A percentile compares a stretch with the other conserved stretches of the same genome.
Evolutionary conservation across 1,140 invertebrate genomes (phyloP).

Genomic region (Geopemphigus sp.): DNA sequence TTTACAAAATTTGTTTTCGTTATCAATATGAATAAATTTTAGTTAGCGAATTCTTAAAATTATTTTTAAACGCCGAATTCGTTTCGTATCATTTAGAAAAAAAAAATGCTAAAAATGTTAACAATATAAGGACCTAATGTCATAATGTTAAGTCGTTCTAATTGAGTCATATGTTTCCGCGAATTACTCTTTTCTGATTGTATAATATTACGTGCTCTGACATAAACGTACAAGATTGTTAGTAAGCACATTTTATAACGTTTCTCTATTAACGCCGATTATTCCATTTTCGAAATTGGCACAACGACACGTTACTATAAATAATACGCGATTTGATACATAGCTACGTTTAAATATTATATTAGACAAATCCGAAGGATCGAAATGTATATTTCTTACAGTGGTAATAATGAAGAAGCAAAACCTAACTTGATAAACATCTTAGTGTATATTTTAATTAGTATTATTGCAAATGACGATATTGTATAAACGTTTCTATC

Average conservation of each 20-base stretch:
- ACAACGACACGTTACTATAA: background rate
- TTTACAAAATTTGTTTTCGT: too few species aligned
- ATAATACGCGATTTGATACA: too few species aligned
- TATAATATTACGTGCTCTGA: background rate
- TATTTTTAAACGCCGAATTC: too few species aligned
- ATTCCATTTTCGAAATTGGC: background rate
- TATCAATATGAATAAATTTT: too few species aligned
- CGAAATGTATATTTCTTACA: background rate
- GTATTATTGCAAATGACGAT: background rate
- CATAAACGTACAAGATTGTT: too few species aligned
- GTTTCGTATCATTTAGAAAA: too few species aligned
- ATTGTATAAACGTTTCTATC: background rate
- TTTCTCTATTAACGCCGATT: background rate
- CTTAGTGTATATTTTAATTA: background rate
- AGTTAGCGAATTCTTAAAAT: too few species aligned
- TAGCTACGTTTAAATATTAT: too few species aligned
- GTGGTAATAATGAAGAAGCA: background rate
- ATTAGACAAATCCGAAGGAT: background rate
- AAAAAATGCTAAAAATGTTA: too few species aligned
- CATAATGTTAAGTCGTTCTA: background rate
- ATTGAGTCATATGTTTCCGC: background rate
- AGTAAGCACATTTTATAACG: background rate
- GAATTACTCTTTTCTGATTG: background rate
- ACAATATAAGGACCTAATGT: background rate
- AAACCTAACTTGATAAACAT: constrained; percentile 19